phyloP scores from a whole-genome alignment of 2,113 vertebrate genomes.

The Hydrolagus affinis region DNA sequence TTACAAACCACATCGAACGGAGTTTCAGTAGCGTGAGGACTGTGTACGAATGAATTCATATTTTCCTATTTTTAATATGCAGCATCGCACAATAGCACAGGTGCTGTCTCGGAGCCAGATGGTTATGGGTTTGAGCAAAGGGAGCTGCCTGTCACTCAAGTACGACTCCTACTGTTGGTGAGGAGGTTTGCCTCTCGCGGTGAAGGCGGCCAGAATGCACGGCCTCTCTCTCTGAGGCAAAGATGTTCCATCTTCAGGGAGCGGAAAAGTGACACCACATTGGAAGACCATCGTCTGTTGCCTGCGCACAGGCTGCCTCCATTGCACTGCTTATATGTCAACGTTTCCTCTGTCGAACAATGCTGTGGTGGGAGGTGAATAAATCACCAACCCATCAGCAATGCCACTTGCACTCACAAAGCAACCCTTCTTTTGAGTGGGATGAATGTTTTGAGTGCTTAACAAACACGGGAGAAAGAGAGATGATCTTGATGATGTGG shows the following conservation, averaged over 20 bases:
- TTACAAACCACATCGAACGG: neutral
- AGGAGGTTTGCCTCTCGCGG: neutral
- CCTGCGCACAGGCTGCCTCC: neutral
- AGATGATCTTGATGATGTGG: too few relatives aligned
- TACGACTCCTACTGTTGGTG: neutral
- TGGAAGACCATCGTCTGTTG: neutral
- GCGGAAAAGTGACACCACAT: conserved; percentile 1
- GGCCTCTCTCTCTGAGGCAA: neutral
- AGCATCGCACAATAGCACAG: neutral
- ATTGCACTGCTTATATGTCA: neutral
- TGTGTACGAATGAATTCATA: neutral
- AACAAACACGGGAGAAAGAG: too few relatives aligned
- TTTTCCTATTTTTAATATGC: neutral
- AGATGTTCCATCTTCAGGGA: neutral
- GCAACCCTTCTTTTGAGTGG: too few relatives aligned
- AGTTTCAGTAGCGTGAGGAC: neutral
- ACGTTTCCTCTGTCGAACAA: neutral
- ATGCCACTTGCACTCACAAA: too few relatives aligned
- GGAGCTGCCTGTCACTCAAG: neutral
- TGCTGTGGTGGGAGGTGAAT: neutral
- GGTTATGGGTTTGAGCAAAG: neutral
- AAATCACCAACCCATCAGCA: too few relatives aligned
- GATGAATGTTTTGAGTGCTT: too few relatives aligned
- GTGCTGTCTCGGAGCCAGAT: neutral
- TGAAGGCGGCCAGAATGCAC: neutral